phyloP scores from a whole-genome alignment of 2,888 invertebrate species.

The Calliphora vomitoria region DNA sequence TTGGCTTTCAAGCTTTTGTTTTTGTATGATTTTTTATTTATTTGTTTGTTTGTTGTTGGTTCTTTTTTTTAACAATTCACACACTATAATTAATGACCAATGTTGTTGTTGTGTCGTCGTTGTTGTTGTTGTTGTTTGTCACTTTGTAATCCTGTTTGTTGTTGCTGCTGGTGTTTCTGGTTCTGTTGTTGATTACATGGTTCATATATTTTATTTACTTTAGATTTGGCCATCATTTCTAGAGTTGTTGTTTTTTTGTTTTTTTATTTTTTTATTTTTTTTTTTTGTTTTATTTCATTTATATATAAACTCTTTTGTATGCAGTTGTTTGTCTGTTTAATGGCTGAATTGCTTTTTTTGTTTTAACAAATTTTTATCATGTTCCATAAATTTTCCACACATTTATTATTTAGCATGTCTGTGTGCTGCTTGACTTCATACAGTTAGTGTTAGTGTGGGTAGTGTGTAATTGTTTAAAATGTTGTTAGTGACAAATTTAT shows the following conservation, averaged over 20 bases:
- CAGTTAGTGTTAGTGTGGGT: background rate
- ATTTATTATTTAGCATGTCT: slow-evolving; percentile 16
- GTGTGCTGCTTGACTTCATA: background rate
- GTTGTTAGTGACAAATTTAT: slow-evolving; percentile 59
- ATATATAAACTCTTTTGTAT: background rate
- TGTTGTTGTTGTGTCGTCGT: slow-evolving; percentile 45
- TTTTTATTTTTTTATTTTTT: slow-evolving; percentile 11
- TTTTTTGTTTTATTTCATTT: slow-evolving; percentile 6
- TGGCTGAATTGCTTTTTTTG: slow-evolving; percentile 4
- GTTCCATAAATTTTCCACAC: slow-evolving; percentile 40
- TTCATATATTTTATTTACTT: slow-evolving; percentile 58
- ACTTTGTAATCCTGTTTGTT: slow-evolving; percentile 63
- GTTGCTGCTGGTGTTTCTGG: slow-evolving; percentile 59
- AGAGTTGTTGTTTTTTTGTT: slow-evolving; percentile 11
- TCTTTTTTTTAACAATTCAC: slow-evolving; percentile 28
- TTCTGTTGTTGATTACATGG: slow-evolving; percentile 58
- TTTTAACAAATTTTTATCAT: slow-evolving; percentile 47
- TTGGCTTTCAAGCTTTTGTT: slow-evolving; percentile 41
- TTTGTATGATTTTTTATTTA: background rate
- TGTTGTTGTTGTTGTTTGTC: slow-evolving; percentile 58
- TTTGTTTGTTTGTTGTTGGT: slow-evolving; percentile 30
- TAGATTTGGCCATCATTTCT: slow-evolving; percentile 52
- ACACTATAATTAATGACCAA: slow-evolving; percentile 58
- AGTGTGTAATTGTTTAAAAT: slow-evolving; percentile 22
- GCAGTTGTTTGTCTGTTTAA: slow-evolving; percentile 43